Evolutionary conservation across 2,797 vertebrate species (phyloP).

Genomic region (Myotis myotis): DNA sequence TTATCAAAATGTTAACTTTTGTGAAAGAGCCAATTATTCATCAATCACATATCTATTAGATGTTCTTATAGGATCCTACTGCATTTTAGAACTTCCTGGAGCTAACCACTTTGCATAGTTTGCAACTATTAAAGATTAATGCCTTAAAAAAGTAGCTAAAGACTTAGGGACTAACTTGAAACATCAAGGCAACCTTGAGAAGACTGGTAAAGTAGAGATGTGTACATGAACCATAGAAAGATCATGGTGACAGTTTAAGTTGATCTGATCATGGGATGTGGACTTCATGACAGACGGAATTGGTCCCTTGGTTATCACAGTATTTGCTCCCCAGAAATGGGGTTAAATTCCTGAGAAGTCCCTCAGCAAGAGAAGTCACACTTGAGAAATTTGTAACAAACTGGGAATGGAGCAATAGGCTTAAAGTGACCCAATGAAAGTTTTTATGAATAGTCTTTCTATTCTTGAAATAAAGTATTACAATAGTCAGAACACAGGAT

Average conservation of each 20-base stretch:
- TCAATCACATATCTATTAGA: background rate
- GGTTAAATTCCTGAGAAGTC: background rate
- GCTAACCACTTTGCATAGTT: background rate
- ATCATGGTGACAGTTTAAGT: background rate
- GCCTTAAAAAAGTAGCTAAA: conserved; percentile 32
- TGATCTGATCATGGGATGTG: background rate
- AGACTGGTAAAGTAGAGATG: background rate
- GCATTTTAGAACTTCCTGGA: background rate
- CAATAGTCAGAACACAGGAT: background rate
- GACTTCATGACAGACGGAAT: background rate
- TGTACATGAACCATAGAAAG: background rate
- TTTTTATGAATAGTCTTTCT: conserved; percentile 17
- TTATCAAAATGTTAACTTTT: conserved; percentile 42
- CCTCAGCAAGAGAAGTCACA: conserved; percentile 18
- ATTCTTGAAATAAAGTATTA: conserved; percentile 23
- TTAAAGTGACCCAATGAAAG: background rate
- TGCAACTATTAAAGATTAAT: background rate
- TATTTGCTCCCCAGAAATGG: background rate
- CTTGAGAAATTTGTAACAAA: conserved; percentile 33
- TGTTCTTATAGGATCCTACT: background rate
- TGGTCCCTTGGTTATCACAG: background rate
- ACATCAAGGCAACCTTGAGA: background rate
- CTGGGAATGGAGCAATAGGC: background rate
- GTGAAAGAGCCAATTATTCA: conserved; percentile 45
- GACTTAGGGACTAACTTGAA: background rate